phyloP scores from a whole-genome alignment of 2,888 invertebrate species.

The Scaptomyza caliginosa region DNA sequence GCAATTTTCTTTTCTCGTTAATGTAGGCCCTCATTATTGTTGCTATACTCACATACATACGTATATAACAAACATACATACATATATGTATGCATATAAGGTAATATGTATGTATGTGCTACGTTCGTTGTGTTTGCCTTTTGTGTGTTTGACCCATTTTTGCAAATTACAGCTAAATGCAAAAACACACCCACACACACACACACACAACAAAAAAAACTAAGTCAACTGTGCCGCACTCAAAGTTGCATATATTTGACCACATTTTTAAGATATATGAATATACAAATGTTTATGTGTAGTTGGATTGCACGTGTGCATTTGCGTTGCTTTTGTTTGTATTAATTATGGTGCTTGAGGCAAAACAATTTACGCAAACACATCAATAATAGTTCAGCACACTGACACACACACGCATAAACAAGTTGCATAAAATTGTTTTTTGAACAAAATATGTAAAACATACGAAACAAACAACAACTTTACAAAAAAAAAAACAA shows the following conservation, averaged over 20 bases:
- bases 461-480: constrained; percentile 18
- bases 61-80: background rate
- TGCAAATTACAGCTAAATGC: constrained; percentile 22
- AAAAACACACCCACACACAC: background rate
- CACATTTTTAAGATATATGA: constrained; percentile 10
- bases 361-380: background rate
- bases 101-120: background rate
- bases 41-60: constrained; percentile 6
- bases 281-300: background rate
- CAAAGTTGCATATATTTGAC: constrained; percentile 21
- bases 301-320: constrained; percentile 2
- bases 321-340: constrained; percentile 16
- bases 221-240: constrained; percentile 19
- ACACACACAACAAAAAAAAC: background rate
- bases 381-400: background rate
- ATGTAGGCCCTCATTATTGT: constrained; percentile 52
- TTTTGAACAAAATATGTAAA: background rate
- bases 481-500: background rate
- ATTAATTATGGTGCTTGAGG: constrained; percentile 5
- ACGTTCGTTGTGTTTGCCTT: constrained; percentile 32
- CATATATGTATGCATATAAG: constrained; percentile 6
- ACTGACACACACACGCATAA: background rate
- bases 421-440: constrained; percentile 1
- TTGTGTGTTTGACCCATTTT: constrained; percentile 62
- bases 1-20: constrained; percentile 31